Conservation (phyloP, 2,888 invertebrate species). For the Ophion costatus region DNA sequence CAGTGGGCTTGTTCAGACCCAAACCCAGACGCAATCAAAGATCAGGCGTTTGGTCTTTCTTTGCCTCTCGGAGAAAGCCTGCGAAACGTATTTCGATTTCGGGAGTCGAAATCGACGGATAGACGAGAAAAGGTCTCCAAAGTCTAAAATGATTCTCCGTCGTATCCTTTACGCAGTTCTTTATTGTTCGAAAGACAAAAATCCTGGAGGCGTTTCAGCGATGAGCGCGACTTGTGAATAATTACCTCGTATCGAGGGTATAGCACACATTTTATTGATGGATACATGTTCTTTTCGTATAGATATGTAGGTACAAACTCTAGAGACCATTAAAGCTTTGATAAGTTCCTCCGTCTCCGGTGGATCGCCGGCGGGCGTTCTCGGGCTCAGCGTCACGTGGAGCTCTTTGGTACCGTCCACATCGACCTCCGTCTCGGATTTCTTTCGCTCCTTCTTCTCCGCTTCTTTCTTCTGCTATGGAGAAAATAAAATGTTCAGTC, state of each 20-base stretch:
- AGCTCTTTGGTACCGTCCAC: conserved; percentile 91
- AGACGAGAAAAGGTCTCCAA: not conserved
- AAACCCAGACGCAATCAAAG: not conserved
- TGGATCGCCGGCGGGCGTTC: conserved; percentile 92
- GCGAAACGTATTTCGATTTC: not conserved
- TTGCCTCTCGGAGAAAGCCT: not conserved
- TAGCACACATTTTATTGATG: conserved; percentile 53
- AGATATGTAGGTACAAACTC: conserved; percentile 69
- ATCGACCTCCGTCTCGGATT: conserved; percentile 85
- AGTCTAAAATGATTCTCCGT: not conserved
- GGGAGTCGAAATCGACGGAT: not conserved
- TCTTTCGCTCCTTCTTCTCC: conserved; percentile 84
- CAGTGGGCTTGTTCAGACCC: not conserved
- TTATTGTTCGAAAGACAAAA: not conserved
- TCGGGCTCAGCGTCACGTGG: conserved; percentile 91
- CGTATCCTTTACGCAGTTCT: not conserved
- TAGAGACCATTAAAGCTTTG: conserved; percentile 87
- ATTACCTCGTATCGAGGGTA: not conserved
- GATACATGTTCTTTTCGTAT: conserved; percentile 72
- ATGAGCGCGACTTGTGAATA: not conserved
- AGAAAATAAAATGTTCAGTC: conserved; percentile 4
- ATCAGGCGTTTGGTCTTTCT: not conserved
- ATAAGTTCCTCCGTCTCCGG: conserved; percentile 97
- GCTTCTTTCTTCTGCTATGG: conserved; percentile 70
- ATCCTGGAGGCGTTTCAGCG: not conserved